These are phyloP conservation scores for Ptychadena robeensis DNA, from an alignment of 2,797 vertebrate genomes.

Conservation along the genomic window DNA sequence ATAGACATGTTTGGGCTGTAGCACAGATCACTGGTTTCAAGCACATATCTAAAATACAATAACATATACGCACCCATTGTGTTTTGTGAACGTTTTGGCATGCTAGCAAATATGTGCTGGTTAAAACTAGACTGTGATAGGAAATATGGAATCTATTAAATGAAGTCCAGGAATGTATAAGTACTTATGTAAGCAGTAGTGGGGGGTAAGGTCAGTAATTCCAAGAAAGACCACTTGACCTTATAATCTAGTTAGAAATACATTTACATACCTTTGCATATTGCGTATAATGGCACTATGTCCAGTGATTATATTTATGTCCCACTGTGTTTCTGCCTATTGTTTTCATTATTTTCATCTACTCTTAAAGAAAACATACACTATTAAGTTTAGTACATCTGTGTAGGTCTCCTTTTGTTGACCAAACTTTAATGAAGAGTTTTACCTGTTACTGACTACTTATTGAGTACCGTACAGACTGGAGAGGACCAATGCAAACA, in stretches of 20 bases:
- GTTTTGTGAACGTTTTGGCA: slow-evolving; percentile 18
- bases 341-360: too few relatives aligned
- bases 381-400: too few relatives aligned
- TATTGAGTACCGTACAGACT: too few relatives aligned
- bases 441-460: too few relatives aligned
- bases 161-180: slow-evolving; percentile 40
- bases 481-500: too few relatives aligned
- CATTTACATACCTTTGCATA: slow-evolving; percentile 53
- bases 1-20: slow-evolving; percentile 11
- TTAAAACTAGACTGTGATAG: slow-evolving; percentile 44
- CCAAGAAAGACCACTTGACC: slow-evolving; percentile 49
- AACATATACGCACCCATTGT: slow-evolving; percentile 3
- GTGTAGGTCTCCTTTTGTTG: too few relatives aligned
- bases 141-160: slow-evolving; percentile 53
- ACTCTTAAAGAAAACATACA: too few relatives aligned
- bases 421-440: too few relatives aligned
- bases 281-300: background rate
- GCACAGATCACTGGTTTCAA: background rate
- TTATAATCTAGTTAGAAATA: slow-evolving; percentile 55
- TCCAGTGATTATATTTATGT: too few relatives aligned
- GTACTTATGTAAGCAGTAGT: slow-evolving; percentile 26
- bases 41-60: background rate
- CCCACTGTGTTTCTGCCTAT: too few relatives aligned
- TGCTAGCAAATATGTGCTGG: slow-evolving; percentile 1
- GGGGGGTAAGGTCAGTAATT: slow-evolving; percentile 1